phyloP scores from a whole-genome alignment of 2,113 vertebrate species.

The Pipra filicauda region DNA sequence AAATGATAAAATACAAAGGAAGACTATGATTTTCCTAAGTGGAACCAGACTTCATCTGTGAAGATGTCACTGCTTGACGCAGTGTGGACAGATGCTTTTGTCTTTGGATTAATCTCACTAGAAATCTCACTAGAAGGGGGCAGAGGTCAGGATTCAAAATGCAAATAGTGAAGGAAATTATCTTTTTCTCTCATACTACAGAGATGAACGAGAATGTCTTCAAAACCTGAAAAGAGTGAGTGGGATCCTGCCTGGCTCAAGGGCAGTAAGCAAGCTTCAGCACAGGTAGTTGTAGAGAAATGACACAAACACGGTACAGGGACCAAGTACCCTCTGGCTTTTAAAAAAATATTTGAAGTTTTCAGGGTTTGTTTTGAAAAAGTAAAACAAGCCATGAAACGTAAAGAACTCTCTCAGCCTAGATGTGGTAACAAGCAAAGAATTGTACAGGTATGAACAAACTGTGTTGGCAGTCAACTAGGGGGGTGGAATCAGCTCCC shows the following conservation, averaged over 20 bases:
- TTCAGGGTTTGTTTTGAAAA: background rate
- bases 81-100: background rate
- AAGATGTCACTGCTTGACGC: background rate
- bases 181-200: background rate
- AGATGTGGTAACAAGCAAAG: background rate
- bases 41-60: background rate
- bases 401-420: background rate
- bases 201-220: background rate
- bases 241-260: background rate
- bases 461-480: background rate
- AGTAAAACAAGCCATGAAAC: background rate
- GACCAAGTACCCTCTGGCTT: background rate
- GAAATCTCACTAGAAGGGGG: background rate
- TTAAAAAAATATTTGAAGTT: background rate
- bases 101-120: background rate
- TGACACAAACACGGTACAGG: background rate
- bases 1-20: background rate
- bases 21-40: background rate
- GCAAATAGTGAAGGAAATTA: background rate
- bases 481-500: fast-evolving
- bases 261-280: background rate
- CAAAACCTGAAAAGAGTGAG: background rate
- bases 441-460: background rate
- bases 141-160: background rate
- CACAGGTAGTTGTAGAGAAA: background rate